Evolutionary conservation across 2,113 vertebrate genomes (phyloP).

Genomic region (Gyps fulvus): DNA sequence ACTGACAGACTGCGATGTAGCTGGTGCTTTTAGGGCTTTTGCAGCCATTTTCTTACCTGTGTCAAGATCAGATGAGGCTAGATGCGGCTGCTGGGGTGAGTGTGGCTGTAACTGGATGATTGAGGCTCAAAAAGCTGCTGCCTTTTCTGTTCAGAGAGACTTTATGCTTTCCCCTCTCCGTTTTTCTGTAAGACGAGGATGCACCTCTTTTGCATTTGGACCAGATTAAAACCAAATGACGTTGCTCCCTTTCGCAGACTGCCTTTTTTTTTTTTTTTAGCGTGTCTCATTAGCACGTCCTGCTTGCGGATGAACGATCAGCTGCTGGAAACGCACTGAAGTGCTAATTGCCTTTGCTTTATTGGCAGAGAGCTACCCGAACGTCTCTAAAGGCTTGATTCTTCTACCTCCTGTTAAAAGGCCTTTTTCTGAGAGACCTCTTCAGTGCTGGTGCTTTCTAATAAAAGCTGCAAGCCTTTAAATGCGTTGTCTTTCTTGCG

Average conservation of each 20-base stretch:
- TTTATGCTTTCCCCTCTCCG: neutral
- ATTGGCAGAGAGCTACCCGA: neutral
- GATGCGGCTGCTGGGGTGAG: neutral
- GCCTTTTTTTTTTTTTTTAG: neutral
- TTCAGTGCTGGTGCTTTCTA: neutral
- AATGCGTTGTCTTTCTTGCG: neutral
- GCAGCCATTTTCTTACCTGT: neutral
- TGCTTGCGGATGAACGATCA: neutral
- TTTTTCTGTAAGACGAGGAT: neutral
- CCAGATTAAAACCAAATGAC: neutral
- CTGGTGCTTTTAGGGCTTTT: neutral
- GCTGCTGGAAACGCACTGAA: neutral
- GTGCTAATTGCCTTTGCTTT: neutral
- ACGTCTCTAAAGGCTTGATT: neutral
- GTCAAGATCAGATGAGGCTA: neutral
- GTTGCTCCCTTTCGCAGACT: neutral
- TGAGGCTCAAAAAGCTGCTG: neutral
- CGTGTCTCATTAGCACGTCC: neutral
- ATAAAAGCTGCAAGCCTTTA: neutral
- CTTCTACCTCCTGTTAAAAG: neutral
- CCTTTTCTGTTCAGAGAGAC: neutral
- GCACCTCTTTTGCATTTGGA: neutral
- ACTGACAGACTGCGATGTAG: neutral
- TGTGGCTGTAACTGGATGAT: rapidly evolving
- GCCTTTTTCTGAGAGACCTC: neutral